Conservation (phyloP, 2,113 vertebrate species). For the Sigmodon hispidus region DNA sequence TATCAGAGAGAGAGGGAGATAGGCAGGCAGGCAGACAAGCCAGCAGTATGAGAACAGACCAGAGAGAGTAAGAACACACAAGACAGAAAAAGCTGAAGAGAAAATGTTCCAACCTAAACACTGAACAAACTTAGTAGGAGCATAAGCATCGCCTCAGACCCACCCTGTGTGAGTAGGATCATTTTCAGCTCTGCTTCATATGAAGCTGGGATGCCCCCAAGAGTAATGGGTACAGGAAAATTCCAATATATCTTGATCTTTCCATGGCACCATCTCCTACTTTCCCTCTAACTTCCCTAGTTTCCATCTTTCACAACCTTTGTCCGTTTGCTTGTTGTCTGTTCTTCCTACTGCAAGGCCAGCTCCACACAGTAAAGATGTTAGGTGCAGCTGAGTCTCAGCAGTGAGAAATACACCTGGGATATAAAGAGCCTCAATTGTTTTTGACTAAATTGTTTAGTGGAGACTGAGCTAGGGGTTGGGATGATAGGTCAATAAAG, state of each 20-base stretch:
- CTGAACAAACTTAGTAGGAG: not conserved
- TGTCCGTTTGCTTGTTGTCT: not conserved
- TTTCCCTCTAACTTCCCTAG: not conserved
- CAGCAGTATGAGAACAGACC: not conserved
- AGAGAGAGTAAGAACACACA: not conserved
- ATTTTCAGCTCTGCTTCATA: not conserved
- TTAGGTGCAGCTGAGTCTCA: not conserved
- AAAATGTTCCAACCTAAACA: not conserved
- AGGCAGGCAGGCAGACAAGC: not conserved
- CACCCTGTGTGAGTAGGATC: not conserved
- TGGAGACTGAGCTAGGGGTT: not conserved
- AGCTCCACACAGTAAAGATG: not conserved
- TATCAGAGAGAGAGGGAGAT: not conserved
- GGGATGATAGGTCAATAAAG: not conserved
- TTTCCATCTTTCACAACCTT: not conserved
- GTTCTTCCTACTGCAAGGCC: not conserved
- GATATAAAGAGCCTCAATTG: not conserved
- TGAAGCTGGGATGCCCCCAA: not conserved
- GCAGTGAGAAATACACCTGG: not conserved
- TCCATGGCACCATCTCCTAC: not conserved
- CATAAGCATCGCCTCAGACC: not conserved
- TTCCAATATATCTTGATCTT: not conserved
- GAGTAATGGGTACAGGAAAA: not conserved
- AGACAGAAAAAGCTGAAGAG: not conserved
- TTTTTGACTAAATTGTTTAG: conserved; percentile 1